phyloP scores from a whole-genome alignment of 2,113 vertebrate genomes.

The Strix uralensis region DNA sequence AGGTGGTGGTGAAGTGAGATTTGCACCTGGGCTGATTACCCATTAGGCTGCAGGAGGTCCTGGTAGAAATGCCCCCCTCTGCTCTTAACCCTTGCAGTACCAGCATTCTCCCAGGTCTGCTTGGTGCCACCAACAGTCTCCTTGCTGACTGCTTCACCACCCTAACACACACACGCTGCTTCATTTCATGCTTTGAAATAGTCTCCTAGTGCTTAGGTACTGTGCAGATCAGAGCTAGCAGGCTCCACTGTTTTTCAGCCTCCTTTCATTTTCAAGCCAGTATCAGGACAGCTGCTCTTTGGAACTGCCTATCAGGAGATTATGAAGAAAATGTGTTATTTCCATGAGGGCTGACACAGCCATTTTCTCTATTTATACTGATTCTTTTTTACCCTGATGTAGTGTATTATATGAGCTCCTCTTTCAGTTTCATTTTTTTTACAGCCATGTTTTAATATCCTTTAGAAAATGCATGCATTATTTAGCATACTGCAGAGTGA shows the following conservation, averaged over 20 bases:
- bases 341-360: not conserved
- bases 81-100: not conserved
- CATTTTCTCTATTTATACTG: not conserved
- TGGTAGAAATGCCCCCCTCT: not conserved
- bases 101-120: not conserved
- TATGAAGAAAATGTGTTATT: constrained; percentile 10
- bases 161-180: rapidly evolving
- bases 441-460: constrained; percentile 17
- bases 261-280: not conserved
- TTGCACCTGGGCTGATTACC: not conserved
- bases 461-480: constrained; percentile 13
- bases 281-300: not conserved
- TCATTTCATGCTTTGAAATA: not conserved
- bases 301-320: not conserved
- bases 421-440: constrained; percentile 7
- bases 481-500: not conserved
- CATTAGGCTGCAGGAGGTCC: not conserved
- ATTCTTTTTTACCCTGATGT: not conserved
- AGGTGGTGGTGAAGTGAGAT: not conserved
- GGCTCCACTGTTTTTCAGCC: not conserved
- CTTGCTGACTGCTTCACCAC: not conserved
- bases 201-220: not conserved
- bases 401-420: not conserved
- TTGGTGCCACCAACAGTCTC: not conserved
- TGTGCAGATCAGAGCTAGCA: not conserved